Evolutionary conservation across 2,797 vertebrate species (phyloP).

Genomic region (Orestias chungarensis): DNA sequence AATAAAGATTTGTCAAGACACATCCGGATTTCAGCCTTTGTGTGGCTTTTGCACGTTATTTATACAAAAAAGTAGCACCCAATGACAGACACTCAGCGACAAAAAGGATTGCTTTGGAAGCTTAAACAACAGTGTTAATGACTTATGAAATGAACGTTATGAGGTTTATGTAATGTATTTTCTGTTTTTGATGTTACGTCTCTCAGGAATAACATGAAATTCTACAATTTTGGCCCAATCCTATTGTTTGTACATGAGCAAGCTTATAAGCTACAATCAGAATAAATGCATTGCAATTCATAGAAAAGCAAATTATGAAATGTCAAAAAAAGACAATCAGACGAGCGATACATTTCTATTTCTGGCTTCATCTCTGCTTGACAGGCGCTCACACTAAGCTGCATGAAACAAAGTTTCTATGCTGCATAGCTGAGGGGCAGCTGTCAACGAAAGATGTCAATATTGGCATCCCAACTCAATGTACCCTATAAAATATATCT

Average conservation of each 20-base stretch:
- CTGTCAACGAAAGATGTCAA: constrained; percentile 9
- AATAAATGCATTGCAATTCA: neutral
- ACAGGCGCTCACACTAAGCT: constrained; percentile 7
- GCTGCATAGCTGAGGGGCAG: constrained; percentile 11
- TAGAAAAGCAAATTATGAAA: neutral
- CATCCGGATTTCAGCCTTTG: too few relatives aligned
- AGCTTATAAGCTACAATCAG: neutral
- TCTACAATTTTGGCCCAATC: neutral
- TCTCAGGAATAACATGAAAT: neutral
- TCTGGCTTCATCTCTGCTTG: neutral
- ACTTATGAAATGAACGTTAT: too few relatives aligned
- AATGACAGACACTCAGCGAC: too few relatives aligned
- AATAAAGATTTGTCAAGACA: too few relatives aligned
- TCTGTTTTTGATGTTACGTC: neutral
- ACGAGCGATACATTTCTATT: neutral
- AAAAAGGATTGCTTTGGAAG: too few relatives aligned
- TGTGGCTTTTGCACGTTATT: too few relatives aligned
- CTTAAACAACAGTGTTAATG: too few relatives aligned
- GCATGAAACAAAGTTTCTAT: constrained; percentile 1
- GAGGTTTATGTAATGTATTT: neutral
- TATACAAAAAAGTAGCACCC: too few relatives aligned
- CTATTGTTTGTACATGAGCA: neutral
- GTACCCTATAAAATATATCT: neutral
- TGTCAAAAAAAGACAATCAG: neutral
- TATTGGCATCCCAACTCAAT: constrained; percentile 2